Percentiles rank a stretch among this genome's conserved stretches.
These are phyloP conservation scores for Nothoprocta perdicaria DNA, from an alignment of 2,113 vertebrate species.

Conservation along the genomic window DNA sequence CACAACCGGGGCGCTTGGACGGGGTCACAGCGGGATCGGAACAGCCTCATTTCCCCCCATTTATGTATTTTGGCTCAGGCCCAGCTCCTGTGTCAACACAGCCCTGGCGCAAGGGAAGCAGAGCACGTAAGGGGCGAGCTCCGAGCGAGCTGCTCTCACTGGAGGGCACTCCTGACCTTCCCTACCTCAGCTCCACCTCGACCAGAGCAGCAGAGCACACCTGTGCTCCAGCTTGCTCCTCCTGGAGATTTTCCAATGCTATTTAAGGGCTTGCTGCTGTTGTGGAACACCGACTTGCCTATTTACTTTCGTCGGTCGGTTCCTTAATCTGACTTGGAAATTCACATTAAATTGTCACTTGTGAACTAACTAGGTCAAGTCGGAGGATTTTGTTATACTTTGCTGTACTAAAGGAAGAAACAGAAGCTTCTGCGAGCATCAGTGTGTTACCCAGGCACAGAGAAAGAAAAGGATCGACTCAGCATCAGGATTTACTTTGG, in stretches of 20 bases:
- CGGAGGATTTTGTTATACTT: background rate
- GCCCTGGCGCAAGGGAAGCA: background rate
- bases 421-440: background rate
- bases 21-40: background rate
- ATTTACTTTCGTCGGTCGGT: background rate
- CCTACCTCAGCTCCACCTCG: background rate
- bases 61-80: background rate
- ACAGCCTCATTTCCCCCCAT: background rate
- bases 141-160: background rate
- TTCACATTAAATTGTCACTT: background rate
- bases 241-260: background rate
- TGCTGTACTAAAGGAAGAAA: background rate
- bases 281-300: background rate
- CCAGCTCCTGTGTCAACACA: background rate
- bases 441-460: background rate
- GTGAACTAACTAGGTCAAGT: background rate
- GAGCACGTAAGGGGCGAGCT: fast-evolving
- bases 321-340: background rate
- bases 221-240: background rate
- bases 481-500: background rate
- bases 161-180: background rate
- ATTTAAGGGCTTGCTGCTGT: background rate
- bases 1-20: background rate
- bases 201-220: background rate
- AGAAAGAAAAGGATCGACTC: background rate